Conservation (phyloP, 2,888 invertebrate species). For the Slavum lentiscoides region DNA sequence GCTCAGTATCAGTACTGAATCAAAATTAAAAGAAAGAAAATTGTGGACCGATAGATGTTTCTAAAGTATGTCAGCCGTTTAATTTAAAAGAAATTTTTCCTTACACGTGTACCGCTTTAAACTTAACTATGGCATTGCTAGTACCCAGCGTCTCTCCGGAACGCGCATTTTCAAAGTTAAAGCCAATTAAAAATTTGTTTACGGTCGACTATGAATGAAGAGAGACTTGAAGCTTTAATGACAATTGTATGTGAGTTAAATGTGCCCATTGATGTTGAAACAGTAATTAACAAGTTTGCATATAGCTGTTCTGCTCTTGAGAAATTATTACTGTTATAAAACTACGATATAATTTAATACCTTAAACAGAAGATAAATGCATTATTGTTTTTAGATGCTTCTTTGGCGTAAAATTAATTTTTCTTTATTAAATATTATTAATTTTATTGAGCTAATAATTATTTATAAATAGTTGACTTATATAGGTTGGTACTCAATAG, state of each 20-base stretch:
- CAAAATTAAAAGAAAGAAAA: slow-evolving; percentile 2
- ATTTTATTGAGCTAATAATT: too few relatives aligned
- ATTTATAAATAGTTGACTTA: too few relatives aligned
- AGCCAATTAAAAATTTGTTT: slow-evolving; percentile 6
- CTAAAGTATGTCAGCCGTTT: slow-evolving; percentile 7
- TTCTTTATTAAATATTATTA: too few relatives aligned
- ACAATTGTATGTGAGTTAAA: slow-evolving; percentile 1
- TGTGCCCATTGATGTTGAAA: background rate
- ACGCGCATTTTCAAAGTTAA: slow-evolving; percentile 8
- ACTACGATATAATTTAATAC: background rate
- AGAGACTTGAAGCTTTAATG: slow-evolving; percentile 19
- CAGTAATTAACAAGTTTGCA: slow-evolving; percentile 18
- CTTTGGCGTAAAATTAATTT: too few relatives aligned
- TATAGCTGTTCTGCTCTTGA: slow-evolving; percentile 5
- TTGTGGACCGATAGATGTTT: slow-evolving; percentile 7
- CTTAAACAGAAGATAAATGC: too few relatives aligned
- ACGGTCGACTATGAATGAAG: slow-evolving; percentile 2
- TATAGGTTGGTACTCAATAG: too few relatives aligned
- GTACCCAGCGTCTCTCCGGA: background rate
- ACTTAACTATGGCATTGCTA: background rate
- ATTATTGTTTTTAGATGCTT: too few relatives aligned
- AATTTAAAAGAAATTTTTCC: slow-evolving; percentile 16
- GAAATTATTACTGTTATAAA: background rate
- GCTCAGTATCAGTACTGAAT: background rate
- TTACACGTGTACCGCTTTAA: slow-evolving; percentile 13